A percentile compares a stretch with the other conserved stretches of the same genome.
Conservation (phyloP, 2,113 vertebrate species). For the Rhynchomys soricoides region DNA sequence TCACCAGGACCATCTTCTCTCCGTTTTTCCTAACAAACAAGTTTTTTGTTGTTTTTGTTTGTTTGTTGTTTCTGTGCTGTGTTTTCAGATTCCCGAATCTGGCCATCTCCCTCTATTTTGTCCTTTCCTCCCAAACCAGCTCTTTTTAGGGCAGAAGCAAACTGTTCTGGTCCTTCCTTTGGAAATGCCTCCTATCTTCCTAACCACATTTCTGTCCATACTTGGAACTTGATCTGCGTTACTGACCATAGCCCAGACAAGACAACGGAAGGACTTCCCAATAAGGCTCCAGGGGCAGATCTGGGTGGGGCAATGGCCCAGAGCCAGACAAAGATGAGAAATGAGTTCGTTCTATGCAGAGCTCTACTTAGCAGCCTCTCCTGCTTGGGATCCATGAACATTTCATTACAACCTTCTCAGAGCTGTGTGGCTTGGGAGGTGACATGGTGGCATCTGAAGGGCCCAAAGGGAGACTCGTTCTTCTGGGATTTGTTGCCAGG, state of each 20-base stretch:
- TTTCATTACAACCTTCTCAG: background rate
- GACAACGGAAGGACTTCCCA: background rate
- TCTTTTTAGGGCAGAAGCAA: slow-evolving; percentile 46
- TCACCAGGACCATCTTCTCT: background rate
- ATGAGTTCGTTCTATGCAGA: background rate
- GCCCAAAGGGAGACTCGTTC: background rate
- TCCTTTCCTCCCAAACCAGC: background rate
- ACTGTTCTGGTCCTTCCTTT: background rate
- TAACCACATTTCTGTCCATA: background rate
- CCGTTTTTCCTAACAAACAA: background rate
- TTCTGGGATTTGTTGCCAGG: background rate
- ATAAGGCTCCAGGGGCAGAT: background rate
- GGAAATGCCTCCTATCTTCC: slow-evolving; percentile 61
- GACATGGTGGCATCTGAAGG: background rate
- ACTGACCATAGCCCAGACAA: slow-evolving; percentile 24
- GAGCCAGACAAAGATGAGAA: too few relatives aligned
- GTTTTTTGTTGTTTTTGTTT: background rate
- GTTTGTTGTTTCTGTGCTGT: background rate
- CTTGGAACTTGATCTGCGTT: slow-evolving; percentile 45
- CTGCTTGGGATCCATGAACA: rapidly evolving
- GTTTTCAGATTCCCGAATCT: background rate
- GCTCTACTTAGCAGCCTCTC: background rate
- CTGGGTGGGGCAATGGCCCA: rapidly evolving
- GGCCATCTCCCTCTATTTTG: background rate
- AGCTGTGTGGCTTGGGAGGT: background rate